Conservation (phyloP, 2,797 vertebrate species). For the Cyclura pinguis region DNA sequence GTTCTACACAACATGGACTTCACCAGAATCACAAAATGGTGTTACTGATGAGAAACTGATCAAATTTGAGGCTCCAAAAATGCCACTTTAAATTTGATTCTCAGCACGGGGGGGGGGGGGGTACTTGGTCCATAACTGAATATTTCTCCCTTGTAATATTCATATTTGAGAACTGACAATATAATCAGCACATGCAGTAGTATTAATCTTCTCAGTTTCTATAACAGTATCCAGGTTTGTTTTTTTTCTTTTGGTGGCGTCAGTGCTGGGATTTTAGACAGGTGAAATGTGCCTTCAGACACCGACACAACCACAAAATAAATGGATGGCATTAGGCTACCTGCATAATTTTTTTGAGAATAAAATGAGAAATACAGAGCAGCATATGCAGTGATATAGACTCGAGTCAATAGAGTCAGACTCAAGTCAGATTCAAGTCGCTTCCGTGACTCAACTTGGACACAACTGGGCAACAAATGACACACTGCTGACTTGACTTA, state of each 20-base stretch:
- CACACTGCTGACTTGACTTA: too few species aligned
- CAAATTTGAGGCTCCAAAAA: not conserved
- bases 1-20: not conserved
- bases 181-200: not conserved
- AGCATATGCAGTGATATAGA: not conserved
- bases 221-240: too few species aligned
- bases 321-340: not conserved
- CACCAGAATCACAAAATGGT: not conserved
- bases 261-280: too few species aligned
- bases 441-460: too few species aligned
- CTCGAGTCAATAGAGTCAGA: too few species aligned
- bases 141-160: not conserved
- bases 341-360: not conserved
- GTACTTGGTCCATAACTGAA: not conserved
- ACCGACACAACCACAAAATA: not conserved
- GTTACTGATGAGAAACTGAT: not conserved
- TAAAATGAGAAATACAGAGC: not conserved
- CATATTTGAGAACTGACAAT: not conserved
- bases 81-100: not conserved
- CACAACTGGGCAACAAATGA: too few species aligned
- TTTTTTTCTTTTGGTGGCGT: not conserved
- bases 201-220: not conserved
- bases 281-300: not conserved
- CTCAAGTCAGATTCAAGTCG: too few species aligned
- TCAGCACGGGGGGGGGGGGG: not conserved